Evolutionary conservation across 2,888 invertebrate species (phyloP).

Genomic region (Drosophila longiperda): DNA sequence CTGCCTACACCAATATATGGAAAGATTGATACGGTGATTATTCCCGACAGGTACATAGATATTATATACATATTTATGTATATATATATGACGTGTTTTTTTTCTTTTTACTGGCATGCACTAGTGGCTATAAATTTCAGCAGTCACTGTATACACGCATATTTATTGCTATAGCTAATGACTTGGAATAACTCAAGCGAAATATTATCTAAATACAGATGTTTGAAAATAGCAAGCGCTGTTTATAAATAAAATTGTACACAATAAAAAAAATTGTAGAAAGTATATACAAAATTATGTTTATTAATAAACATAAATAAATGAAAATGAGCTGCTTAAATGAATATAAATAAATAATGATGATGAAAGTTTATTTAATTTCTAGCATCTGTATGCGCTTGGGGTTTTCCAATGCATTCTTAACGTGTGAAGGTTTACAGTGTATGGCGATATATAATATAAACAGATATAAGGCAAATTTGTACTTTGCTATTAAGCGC

Average conservation of each 20-base stretch:
- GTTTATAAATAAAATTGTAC: neutral
- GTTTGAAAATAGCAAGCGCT: neutral
- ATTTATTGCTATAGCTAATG: constrained; percentile 11
- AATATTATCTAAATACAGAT: constrained; percentile 7
- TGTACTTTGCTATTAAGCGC: constrained; percentile 1
- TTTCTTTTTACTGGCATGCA: constrained; percentile 47
- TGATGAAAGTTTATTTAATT: neutral
- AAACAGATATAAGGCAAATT: neutral
- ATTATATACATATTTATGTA: neutral
- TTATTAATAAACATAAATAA: neutral
- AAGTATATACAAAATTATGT: neutral
- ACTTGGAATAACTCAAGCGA: constrained; percentile 19
- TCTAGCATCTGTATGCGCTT: neutral
- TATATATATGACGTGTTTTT: neutral
- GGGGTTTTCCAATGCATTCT: neutral
- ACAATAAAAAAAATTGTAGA: neutral
- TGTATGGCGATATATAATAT: neutral
- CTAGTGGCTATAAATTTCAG: constrained; percentile 53
- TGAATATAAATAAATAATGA: neutral
- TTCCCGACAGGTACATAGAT: constrained; percentile 7
- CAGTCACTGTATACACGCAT: constrained; percentile 30
- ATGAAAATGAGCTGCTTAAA: neutral
- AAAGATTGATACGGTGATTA: constrained; percentile 35
- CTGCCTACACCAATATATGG: constrained; percentile 10
- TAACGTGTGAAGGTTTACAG: neutral